Evolutionary conservation across 2,888 invertebrate species (phyloP).

Genomic region (Opisthograptis luteolata): DNA sequence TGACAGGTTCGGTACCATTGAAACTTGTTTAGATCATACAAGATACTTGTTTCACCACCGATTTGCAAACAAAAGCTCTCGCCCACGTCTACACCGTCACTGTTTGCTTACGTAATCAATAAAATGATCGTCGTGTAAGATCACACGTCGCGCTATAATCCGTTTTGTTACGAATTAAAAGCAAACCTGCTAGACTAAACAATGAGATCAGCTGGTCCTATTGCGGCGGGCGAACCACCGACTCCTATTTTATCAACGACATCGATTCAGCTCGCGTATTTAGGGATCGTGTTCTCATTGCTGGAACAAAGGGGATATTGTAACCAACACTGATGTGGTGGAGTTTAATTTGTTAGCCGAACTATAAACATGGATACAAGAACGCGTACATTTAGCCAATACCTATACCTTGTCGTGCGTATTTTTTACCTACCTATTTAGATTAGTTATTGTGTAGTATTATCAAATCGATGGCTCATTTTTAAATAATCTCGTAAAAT

Average conservation of each 20-base stretch:
- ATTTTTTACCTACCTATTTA: too few species aligned
- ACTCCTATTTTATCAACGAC: constrained; percentile 36
- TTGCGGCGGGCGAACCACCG: constrained; percentile 50
- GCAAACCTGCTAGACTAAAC: constrained; percentile 76
- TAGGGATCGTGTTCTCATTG: constrained; percentile 36
- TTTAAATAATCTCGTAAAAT: background rate
- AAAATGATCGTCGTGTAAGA: constrained; percentile 48
- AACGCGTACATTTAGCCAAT: background rate
- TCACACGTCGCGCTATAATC: constrained; percentile 49
- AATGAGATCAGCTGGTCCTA: constrained; percentile 76
- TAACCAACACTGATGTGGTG: constrained; percentile 26
- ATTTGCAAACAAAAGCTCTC: constrained; percentile 19
- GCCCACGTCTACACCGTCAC: constrained; percentile 12
- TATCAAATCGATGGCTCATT: constrained; percentile 5
- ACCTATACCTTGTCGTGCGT: too few species aligned
- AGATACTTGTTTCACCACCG: constrained; percentile 11
- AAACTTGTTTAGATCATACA: too few species aligned
- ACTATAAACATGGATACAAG: constrained; percentile 9
- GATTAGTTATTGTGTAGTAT: too few species aligned
- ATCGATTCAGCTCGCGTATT: constrained; percentile 33
- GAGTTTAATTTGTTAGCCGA: constrained; percentile 5
- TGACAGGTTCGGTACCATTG: too few species aligned
- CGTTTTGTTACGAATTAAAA: constrained; percentile 65
- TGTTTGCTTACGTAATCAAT: constrained; percentile 40
- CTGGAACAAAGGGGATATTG: constrained; percentile 34